These are phyloP conservation scores for Opisthocomus hoazin DNA, from an alignment of 2,113 vertebrate species.

Conservation along the genomic window DNA sequence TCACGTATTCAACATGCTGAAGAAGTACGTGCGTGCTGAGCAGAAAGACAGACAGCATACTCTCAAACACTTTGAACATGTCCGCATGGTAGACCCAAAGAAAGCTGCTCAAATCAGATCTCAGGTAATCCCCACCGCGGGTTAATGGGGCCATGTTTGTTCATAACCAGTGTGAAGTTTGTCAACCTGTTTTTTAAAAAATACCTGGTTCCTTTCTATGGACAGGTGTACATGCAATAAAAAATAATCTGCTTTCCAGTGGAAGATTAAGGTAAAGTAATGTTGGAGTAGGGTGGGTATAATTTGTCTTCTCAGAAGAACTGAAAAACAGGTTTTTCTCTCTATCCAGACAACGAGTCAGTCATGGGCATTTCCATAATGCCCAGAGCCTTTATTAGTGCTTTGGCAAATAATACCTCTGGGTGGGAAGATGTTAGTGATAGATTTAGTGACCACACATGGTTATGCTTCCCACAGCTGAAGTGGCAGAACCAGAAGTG, in stretches of 20 bases:
- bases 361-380: background rate
- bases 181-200: background rate
- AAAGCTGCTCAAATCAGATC: slow-evolving; percentile 97
- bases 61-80: slow-evolving; percentile 94
- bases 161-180: background rate
- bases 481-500: background rate
- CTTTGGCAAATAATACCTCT: background rate
- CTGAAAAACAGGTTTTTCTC: background rate
- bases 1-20: slow-evolving; percentile 94
- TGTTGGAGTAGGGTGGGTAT: background rate
- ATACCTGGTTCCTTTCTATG: background rate
- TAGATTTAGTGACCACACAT: background rate
- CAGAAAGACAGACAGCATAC: slow-evolving; percentile 98
- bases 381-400: background rate
- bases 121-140: slow-evolving; percentile 74
- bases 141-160: background rate
- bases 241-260: background rate
- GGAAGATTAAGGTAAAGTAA: background rate
- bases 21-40: slow-evolving; percentile 96
- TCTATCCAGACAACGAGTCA: background rate
- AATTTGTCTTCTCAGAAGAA: background rate
- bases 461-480: background rate
- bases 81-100: slow-evolving; percentile 97
- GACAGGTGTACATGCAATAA: background rate
- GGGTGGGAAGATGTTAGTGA: background rate